Evolutionary conservation across 2,888 invertebrate genomes (phyloP), one percentile per base, ranked within the genome.

Genomic region (Lottia gigantea): DNA sequence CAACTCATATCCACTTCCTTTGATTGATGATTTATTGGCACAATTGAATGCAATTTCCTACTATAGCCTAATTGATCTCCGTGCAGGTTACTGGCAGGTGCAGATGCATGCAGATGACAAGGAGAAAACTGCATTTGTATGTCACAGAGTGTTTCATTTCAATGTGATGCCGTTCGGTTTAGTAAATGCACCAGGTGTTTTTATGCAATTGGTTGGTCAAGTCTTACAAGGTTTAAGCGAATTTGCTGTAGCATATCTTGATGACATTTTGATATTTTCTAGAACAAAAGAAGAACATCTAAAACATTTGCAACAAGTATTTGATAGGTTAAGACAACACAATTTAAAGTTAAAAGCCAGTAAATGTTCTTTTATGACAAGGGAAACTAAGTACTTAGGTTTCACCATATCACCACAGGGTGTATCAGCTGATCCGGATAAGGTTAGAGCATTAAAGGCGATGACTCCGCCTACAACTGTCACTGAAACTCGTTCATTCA

Each of bases 181-280:
- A 25, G 31, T 55, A 0, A 77, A 71, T 69, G 72, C 72, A 2
- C 73, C 76, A 3, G 45, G 62, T 2, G 31, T 68, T 14, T 70
- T 72, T 45, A 71, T 72, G 62, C 65, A 71, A 61, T 49, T 76
- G 6, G 70, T 78, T 69, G 26, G 62, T 11, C 62, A 62, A 55
- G 76, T 72, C 8, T 62, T 78, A 16, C 23, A 73, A 19, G 75
- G 72, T 2, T 46, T 67, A 7, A 70, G 68, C 23, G 16, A 67
- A 6, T 78, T 76, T 68, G 65, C 71, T 1, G 62, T 67, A 0
- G 66, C 68, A 1, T 74, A 75, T 62, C 62, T 77, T 3, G 75
- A 78, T 45, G 74, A 77, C 40, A 71, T 77, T 49, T 23, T 77
- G 4, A 71, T 75, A 26, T 73, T 71, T 74, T 62, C 62, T 77